Conservation (phyloP, 1,140 invertebrate species). For the Helicorthomorpha holstii region DNA sequence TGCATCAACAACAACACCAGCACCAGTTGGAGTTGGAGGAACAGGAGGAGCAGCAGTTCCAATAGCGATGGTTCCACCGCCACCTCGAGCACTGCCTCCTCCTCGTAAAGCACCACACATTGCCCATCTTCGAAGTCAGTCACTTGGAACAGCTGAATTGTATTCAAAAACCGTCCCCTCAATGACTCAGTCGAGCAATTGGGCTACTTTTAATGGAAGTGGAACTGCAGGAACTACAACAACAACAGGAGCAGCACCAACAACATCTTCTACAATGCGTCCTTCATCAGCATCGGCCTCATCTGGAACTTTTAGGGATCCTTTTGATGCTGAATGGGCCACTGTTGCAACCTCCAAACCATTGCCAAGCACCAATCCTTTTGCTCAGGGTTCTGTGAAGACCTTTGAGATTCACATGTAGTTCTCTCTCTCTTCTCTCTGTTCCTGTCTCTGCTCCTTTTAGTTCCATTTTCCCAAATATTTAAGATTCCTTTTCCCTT, state of each 20-base stretch:
- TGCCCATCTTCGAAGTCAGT: conserved; percentile 38
- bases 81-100: conserved; percentile 12
- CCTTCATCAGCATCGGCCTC: conserved; percentile 16
- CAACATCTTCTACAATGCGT: conserved; percentile 15
- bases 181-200: conserved; percentile 17
- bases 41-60: conserved; percentile 14
- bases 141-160: conserved; percentile 25
- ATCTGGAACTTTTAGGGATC: conserved; percentile 33
- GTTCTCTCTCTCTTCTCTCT: no score
- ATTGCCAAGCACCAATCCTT: conserved; percentile 28
- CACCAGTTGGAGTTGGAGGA: conserved; percentile 28
- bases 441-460: no score
- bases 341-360: conserved; percentile 28
- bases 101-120: conserved; percentile 28
- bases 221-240: conserved; percentile 4
- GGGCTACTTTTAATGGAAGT: conserved; percentile 10
- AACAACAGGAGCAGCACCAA: conserved; percentile 15
- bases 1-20: conserved; percentile 41
- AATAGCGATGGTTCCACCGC: conserved; percentile 12
- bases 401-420: conserved; percentile 40
- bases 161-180: conserved; percentile 9
- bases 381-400: conserved; percentile 30
- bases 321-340: conserved; percentile 75
- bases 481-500: no score
- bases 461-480: no score